A percentile compares a stretch with the other conserved stretches of the same genome.
Conservation (phyloP, 2,888 invertebrate species). For the Brenthis daphne region DNA sequence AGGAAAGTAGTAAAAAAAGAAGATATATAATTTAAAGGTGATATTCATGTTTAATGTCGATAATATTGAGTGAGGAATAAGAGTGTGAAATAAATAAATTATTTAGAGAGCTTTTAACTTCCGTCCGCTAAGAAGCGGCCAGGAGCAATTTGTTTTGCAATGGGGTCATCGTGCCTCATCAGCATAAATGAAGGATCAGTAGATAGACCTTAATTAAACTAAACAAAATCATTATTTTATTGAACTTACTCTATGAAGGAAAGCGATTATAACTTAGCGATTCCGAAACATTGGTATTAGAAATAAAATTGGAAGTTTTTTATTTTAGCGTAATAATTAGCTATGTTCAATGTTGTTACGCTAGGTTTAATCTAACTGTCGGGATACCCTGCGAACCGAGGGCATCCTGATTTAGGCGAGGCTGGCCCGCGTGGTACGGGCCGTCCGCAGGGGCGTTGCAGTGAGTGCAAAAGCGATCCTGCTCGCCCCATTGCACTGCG, state of each 20-base stretch:
- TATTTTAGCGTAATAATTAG: background rate
- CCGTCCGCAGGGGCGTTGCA: too few species aligned
- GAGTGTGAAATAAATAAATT: constrained; percentile 39
- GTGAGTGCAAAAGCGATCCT: too few species aligned
- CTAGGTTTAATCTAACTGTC: too few species aligned
- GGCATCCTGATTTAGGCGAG: too few species aligned
- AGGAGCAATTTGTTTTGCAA: constrained; percentile 71
- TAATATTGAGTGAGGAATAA: background rate
- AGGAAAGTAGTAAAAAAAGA: too few species aligned
- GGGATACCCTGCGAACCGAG: too few species aligned
- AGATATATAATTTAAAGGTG: background rate
- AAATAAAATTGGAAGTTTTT: background rate
- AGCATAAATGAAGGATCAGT: constrained; percentile 75
- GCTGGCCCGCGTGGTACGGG: too few species aligned
- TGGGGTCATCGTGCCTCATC: constrained; percentile 70
- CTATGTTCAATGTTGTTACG: too few species aligned
- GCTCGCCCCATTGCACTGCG: too few species aligned
- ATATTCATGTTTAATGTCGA: background rate
- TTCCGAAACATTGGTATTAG: background rate
- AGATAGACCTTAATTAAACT: constrained; percentile 76
- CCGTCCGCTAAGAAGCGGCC: constrained; percentile 55
- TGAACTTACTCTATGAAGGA: constrained; percentile 38
- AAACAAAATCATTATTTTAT: constrained; percentile 60
- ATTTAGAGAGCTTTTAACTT: constrained; percentile 47
- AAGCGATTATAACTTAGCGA: constrained; percentile 10